A percentile compares a stretch with the other conserved stretches of the same genome.
Evolutionary conservation across 2,113 vertebrate genomes (phyloP).

Genomic region (Oncorhynchus tshawytscha): DNA sequence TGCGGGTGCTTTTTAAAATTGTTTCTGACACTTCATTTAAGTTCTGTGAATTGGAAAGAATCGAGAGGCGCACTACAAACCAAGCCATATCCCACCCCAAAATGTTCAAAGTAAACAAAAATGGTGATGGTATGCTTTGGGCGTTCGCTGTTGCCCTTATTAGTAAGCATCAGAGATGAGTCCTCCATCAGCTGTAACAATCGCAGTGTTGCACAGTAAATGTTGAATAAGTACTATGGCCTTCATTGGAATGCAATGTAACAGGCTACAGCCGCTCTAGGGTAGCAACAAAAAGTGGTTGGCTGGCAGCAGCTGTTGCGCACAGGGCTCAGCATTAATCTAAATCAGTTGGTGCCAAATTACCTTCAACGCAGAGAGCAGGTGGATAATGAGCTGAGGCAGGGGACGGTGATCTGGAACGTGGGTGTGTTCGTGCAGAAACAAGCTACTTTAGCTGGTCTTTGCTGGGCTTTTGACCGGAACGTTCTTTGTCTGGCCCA

Average conservation of each 20-base stretch:
- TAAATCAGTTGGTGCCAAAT: constrained; percentile 37
- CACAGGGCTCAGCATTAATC: constrained; percentile 31
- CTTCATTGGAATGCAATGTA: constrained; percentile 36
- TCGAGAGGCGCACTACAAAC: too few species aligned
- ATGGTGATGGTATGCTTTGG: constrained; percentile 1
- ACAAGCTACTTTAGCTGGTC: neutral
- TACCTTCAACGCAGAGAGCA: constrained; percentile 19
- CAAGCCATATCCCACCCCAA: too few species aligned
- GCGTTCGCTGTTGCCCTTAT: constrained; percentile 2
- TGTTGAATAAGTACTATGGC: constrained; percentile 24
- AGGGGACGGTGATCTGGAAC: constrained; percentile 18
- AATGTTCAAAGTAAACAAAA: too few species aligned
- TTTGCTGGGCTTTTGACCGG: neutral
- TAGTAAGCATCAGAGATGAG: constrained; percentile 36
- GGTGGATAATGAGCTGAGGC: constrained; percentile 29
- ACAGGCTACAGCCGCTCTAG: constrained; percentile 6
- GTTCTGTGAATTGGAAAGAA: too few species aligned
- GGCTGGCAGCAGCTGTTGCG: constrained; percentile 24
- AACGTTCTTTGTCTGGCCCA: neutral
- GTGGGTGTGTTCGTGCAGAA: neutral
- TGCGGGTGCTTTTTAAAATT: too few species aligned
- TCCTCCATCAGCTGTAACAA: constrained; percentile 19
- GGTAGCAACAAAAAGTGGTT: constrained; percentile 17
- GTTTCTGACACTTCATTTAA: too few species aligned
- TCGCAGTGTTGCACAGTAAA: constrained; percentile 15